Evolutionary conservation across 1,140 invertebrate genomes (phyloP).

Genomic region (Phocides pigmalion): DNA sequence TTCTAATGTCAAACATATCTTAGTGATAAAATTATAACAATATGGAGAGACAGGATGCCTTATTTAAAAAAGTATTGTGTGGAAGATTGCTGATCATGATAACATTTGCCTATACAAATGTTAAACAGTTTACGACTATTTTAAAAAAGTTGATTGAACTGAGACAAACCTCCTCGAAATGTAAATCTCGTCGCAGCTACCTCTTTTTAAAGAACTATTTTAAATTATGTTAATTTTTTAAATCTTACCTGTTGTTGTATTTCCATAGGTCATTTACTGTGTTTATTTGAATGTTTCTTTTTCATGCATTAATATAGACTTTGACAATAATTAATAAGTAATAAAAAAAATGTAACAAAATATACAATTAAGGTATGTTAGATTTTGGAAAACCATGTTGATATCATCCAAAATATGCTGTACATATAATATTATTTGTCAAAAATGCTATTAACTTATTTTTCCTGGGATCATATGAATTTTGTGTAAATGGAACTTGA

Average conservation of each 20-base stretch:
- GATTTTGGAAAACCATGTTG: too few relatives aligned
- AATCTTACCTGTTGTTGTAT: too few relatives aligned
- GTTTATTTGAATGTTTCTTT: too few relatives aligned
- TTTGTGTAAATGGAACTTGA: too few relatives aligned
- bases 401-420: too few relatives aligned
- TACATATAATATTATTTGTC: too few relatives aligned
- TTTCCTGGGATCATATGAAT: too few relatives aligned
- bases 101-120: slow-evolving; percentile 37
- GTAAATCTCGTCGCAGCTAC: slow-evolving; percentile 41
- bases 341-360: slow-evolving; percentile 18
- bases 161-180: slow-evolving; percentile 8
- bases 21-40: background rate
- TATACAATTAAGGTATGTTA: too few relatives aligned
- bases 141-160: slow-evolving; percentile 29
- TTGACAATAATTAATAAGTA: slow-evolving; percentile 40
- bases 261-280: too few relatives aligned
- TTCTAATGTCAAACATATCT: too few relatives aligned
- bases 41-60: slow-evolving; percentile 8
- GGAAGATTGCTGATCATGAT: slow-evolving; percentile 7
- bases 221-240: too few relatives aligned
- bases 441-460: too few relatives aligned
- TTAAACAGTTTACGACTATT: slow-evolving; percentile 31
- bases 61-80: slow-evolving; percentile 31
- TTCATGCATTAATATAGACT: background rate
- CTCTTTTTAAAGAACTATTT: slow-evolving; percentile 18